Base-by-base conservation (phyloP, 1,140 invertebrate species). In the Conus betulinus region DNA sequence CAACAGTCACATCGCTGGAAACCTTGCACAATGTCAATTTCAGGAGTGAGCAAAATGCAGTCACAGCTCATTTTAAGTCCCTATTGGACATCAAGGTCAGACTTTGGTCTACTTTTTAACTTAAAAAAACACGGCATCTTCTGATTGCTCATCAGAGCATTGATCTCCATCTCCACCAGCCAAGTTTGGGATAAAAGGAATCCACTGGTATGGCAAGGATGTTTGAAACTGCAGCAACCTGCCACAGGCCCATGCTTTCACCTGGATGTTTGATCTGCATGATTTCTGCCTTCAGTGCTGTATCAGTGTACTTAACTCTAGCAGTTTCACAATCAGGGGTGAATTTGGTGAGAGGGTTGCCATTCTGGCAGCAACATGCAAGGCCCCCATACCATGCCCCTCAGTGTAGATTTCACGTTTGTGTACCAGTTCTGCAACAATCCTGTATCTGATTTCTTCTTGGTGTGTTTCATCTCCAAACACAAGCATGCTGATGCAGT, bases 171-270 rank as follows among this genome's bases (percentile, higher is more conserved):
- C 23, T 25, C 10, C 23, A 78, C 76, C 55, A 63, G 6, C 84
- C 57, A 20, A 20, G 20, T 39, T 60, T 20, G 8, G 84, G 84
- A 63, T 85, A 85, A 13, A 85, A 27, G 55, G 84, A 85, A 7
- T n/a, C 15, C 8, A 85, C 55, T n/a, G 84, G 57, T 57, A 8
- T 15, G 8, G 20, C 57, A 7, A 85, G 11, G 15, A 63, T 27
- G 25, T 23, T 57, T 23, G 52, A 17, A 39, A 27, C 55, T 53
- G 84, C 84, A 23, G 55, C 11, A 17, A 85, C 2, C 17, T 85
- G 84, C 84, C 84, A 85, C 7, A 85, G 25, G 7, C 52, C 84
- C 84, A 85, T 85, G 57, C 20, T 25, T 3, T n/a, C 20, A n/a
- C 23, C 23, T 25, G 55, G 55, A 17, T 3, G 15, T 27, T 17